These are phyloP conservation scores for Cactoblastis cactorum DNA, from an alignment of 2,888 invertebrate genomes.

Conservation along the genomic window DNA sequence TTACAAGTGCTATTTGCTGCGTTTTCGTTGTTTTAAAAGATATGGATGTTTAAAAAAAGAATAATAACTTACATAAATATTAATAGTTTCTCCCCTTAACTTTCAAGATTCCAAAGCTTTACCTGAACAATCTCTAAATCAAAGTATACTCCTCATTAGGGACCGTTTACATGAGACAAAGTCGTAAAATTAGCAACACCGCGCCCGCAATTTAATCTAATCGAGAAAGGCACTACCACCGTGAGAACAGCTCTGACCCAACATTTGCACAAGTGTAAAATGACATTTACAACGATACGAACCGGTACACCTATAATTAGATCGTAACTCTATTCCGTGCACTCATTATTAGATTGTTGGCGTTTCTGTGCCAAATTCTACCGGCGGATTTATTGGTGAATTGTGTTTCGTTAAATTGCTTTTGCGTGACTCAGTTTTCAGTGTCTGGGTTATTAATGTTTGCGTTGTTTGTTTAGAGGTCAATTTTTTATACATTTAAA, in stretches of 20 bases:
- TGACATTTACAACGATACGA: conserved; percentile 57
- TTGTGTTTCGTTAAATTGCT: conserved; percentile 13
- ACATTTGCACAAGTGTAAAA: conserved; percentile 43
- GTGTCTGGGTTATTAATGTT: conserved; percentile 8
- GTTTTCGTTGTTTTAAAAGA: no score
- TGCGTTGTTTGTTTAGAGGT: neutral
- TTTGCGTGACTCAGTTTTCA: conserved; percentile 12
- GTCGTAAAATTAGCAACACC: conserved; percentile 50
- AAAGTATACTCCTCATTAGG: conserved; percentile 46
- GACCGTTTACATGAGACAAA: conserved; percentile 35
- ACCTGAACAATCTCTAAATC: conserved; percentile 21
- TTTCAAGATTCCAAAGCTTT: neutral
- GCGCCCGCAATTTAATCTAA: conserved; percentile 14
- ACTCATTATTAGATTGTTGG: conserved; percentile 35
- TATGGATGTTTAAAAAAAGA: no score
- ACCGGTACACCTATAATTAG: conserved; percentile 63
- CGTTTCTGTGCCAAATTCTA: conserved; percentile 13
- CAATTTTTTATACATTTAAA: neutral
- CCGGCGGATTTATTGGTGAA: conserved; percentile 9
- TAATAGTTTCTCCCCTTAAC: neutral
- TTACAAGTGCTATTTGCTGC: no score
- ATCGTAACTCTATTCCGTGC: conserved; percentile 57
- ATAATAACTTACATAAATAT: neutral
- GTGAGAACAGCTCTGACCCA: conserved; percentile 30
- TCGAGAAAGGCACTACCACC: conserved; percentile 21